Conservation (phyloP, 2,113 vertebrate species). For the Hirundichthys speculiger region DNA sequence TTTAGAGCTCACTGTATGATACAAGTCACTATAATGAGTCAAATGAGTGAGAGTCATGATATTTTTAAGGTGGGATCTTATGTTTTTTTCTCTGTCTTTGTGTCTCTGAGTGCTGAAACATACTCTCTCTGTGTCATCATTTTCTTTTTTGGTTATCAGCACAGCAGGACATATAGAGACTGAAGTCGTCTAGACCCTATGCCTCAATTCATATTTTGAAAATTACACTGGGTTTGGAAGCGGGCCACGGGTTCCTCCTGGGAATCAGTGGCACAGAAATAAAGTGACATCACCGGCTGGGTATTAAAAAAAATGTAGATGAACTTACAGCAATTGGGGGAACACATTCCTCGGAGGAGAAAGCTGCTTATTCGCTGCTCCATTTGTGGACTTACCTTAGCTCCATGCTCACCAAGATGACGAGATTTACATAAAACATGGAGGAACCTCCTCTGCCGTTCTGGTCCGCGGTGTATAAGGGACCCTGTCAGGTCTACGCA, state of each 20-base stretch:
- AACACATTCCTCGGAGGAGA: constrained; percentile 75
- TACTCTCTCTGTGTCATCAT: constrained; percentile 30
- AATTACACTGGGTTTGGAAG: constrained; percentile 76
- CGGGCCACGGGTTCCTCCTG: constrained; percentile 72
- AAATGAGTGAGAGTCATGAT: neutral
- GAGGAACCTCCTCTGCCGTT: constrained; percentile 59
- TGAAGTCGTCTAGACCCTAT: constrained; percentile 64
- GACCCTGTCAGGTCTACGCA: constrained; percentile 54
- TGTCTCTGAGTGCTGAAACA: constrained; percentile 33
- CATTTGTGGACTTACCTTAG: constrained; percentile 75
- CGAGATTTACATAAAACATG: constrained; percentile 78
- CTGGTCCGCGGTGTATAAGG: constrained; percentile 48
- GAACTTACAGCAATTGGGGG: constrained; percentile 72
- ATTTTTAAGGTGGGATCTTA: constrained; percentile 22
- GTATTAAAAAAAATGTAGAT: constrained; percentile 80
- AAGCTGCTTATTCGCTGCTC: constrained; percentile 76
- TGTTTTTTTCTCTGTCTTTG: constrained; percentile 23
- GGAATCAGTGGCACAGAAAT: constrained; percentile 79
- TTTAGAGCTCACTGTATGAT: constrained; percentile 42
- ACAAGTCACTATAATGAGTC: constrained; percentile 44
- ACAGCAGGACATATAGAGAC: constrained; percentile 54
- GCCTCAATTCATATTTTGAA: constrained; percentile 76
- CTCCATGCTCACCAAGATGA: constrained; percentile 67
- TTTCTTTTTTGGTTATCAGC: constrained; percentile 48
- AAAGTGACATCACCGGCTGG: constrained; percentile 79